Evolutionary conservation across 2,797 vertebrate genomes (phyloP), one percentile per base, ranked within the genome.

Genomic region (Hippoglossus hippoglossus): DNA sequence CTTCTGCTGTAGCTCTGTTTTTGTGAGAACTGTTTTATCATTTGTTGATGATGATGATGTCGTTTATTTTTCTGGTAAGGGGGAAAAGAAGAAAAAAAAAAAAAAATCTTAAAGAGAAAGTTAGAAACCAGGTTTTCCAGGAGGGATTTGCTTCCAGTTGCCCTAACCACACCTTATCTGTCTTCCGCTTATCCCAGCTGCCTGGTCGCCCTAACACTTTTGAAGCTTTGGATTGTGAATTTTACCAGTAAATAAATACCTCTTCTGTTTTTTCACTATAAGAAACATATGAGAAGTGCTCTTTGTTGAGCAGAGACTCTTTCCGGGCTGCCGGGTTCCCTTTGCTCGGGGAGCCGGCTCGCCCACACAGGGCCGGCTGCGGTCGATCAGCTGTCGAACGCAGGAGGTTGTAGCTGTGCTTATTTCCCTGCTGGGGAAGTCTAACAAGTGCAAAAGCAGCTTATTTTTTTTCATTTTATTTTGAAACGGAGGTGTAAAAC

Each of bases 1-100:
- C 93, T 94, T 94, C 91, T 83, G 91, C 90, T 96, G 90, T 94
- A 94, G 93, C 93, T 93, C 75, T 94, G 84, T 95, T 94, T 85
- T 94, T 94, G 93, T 91, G 84, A 86, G 87, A 84, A 90, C 77
- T 84, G 71, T 92, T 85, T 46, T 86, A 67, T 84, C 64, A 69
- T 87, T 85, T 85, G 75, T 87, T 73, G 28, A 62, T 76, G 55
- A 83, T 85, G 84, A 89, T 85, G 84, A 89, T 86, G 74, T 90
- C 47, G 16, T 71, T 79, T 79, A 77, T 81, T 78, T 80, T 87
- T 91, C 78, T 87, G 87, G 78, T 87, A 79, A 87, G 28, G 68
- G 64, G 31, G 11, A 63, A 63, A 54, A 51, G 11, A 61, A 63
- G 49, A 51, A 65, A 36, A 36, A 67, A 59, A 67, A 59, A 76